Conservation (phyloP, 2,797 vertebrate genomes). For the Delichon dasypus region DNA sequence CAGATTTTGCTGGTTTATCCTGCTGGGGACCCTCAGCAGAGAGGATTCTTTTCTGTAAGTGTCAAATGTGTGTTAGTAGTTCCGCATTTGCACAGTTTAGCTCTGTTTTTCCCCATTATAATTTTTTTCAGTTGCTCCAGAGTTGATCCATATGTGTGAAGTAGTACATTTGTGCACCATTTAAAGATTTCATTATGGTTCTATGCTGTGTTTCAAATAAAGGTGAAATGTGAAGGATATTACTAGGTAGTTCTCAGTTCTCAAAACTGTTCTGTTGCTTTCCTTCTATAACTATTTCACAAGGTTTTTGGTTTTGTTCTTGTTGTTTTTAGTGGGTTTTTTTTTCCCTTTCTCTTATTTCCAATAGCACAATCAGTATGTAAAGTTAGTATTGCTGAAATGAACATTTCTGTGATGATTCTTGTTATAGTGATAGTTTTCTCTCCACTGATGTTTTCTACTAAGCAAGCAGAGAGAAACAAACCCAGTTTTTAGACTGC, state of each 20-base stretch:
- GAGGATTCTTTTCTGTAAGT: not conserved
- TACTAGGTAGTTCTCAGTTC: constrained; percentile 18
- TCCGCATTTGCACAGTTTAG: not conserved
- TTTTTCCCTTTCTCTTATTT: not conserved
- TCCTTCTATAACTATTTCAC: not conserved
- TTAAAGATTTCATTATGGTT: constrained; percentile 28
- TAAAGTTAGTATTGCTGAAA: not conserved
- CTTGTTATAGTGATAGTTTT: not conserved
- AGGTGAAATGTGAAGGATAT: constrained; percentile 33
- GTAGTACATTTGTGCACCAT: not conserved
- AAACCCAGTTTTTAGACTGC: not conserved
- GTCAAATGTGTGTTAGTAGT: not conserved
- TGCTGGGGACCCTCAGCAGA: not conserved
- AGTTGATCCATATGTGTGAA: not conserved
- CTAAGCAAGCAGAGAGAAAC: not conserved
- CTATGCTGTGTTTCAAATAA: constrained; percentile 56
- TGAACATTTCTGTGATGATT: not conserved
- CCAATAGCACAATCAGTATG: not conserved
- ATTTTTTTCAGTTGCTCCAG: not conserved
- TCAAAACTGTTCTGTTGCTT: not conserved
- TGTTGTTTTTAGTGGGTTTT: no score
- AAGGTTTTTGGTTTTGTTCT: not conserved
- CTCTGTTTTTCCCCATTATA: not conserved
- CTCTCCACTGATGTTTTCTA: not conserved
- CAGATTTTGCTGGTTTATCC: not conserved